Base-by-base conservation (phyloP, 2,888 invertebrate species). In the Coecobrya sp. region DNA sequence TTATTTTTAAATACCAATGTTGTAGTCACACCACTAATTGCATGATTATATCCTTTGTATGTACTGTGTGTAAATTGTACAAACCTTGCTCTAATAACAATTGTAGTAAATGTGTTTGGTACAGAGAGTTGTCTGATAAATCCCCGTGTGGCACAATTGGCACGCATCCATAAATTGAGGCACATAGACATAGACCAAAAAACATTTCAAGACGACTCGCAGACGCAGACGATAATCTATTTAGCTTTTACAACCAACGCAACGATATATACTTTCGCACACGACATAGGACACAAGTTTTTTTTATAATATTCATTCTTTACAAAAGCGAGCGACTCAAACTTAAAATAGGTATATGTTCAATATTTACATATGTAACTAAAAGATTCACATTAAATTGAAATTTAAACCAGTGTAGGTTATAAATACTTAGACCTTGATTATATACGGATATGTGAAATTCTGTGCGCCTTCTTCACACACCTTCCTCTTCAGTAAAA, bases 81-180 rank as follows among this genome's bases (percentile, higher is more conserved):
- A 42, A 76, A 76, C 76, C 76, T 76, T 49, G 76, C 49, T 76
- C 76, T 49, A 76, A 76, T 76, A 76, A 76, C 76, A 76, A 76
- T 76, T n/a, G 25, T 42, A n/a, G 27, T 13, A 16, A 16, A 25
- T 76, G 76, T 42, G 22, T 22, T 76, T 42, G 68, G 13, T 36
- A 16, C 68, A 68, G 55, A 27, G 49, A 42, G 5, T 81, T 81
- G 88, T 89, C 81, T 42, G 81, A 65, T 89, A 89, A 89, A 81
- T 81, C 68, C 81, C 81, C 65, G 68, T 81, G 88, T 89, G 88
- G 88, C 88, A 89, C 88, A 89, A 36, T 89, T 89, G 88, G 88
- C 88, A 89, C 45, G 13, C 10, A 0, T 81, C 88, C 88, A 89
- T 49, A 22, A 86, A 86, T 22, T 87, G 27, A 49, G n/a, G 22